Percentiles rank a stretch among this genome's conserved stretches.
Conservation (phyloP, 1,140 invertebrate species). For the Drosophila equinoxialis region DNA sequence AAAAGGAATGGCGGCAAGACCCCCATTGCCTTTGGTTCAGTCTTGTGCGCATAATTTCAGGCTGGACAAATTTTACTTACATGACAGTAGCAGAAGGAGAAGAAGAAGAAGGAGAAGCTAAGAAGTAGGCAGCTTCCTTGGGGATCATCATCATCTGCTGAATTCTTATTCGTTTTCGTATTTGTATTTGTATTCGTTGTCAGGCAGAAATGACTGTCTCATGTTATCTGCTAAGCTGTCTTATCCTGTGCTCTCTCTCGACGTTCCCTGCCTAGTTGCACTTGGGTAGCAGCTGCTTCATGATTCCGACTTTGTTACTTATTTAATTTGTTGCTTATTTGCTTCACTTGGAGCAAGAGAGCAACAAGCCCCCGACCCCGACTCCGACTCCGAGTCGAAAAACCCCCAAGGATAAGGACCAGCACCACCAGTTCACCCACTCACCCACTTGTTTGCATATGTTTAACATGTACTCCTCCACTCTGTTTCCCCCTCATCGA, state of each 20-base stretch:
- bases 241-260: slow-evolving; percentile 58
- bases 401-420: not conserved
- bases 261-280: slow-evolving; percentile 8
- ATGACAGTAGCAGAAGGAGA: slow-evolving; percentile 24
- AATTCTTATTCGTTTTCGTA: slow-evolving; percentile 27
- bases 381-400: not conserved
- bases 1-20: slow-evolving; percentile 30
- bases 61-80: slow-evolving; percentile 41
- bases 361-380: slow-evolving; percentile 38
- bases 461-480: slow-evolving; percentile 58
- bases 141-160: slow-evolving; percentile 41
- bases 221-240: slow-evolving; percentile 78
- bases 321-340: slow-evolving; percentile 80
- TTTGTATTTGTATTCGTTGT: slow-evolving; percentile 37
- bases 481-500: not conserved
- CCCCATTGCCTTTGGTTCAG: slow-evolving; percentile 25
- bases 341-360: slow-evolving; percentile 44
- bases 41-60: slow-evolving; percentile 48
- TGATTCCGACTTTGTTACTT: slow-evolving; percentile 73
- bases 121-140: slow-evolving; percentile 9
- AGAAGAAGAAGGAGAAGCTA: not conserved
- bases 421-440: slow-evolving; percentile 5
- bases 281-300: slow-evolving; percentile 12
- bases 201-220: slow-evolving; percentile 77
- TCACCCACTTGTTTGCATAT: slow-evolving; percentile 73